Conservation (phyloP, 2,888 invertebrate genomes). For the Macaria notata region DNA sequence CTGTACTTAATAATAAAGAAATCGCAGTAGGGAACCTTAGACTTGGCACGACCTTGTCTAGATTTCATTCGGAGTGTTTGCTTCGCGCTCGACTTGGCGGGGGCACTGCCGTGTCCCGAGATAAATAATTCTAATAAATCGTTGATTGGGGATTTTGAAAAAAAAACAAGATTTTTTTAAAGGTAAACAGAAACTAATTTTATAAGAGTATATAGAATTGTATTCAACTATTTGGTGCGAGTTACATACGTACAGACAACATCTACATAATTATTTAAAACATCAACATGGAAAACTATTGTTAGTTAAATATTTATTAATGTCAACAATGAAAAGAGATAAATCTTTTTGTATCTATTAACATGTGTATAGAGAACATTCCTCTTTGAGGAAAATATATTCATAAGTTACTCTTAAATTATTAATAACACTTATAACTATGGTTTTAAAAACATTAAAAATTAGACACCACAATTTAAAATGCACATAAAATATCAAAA, state of each 20-base stretch:
- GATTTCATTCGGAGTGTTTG: too few relatives aligned
- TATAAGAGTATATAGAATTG: constrained; percentile 33
- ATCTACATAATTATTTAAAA: constrained; percentile 49
- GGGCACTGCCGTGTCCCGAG: too few relatives aligned
- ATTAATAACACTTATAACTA: constrained; percentile 7
- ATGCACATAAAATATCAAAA: background rate
- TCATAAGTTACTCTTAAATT: background rate
- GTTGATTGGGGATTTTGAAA: too few relatives aligned
- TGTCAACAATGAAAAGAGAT: background rate
- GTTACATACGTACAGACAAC: constrained; percentile 49
- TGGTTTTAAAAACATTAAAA: background rate
- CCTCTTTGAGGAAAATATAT: constrained; percentile 8
- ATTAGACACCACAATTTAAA: background rate
- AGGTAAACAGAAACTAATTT: too few relatives aligned
- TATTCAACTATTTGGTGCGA: constrained; percentile 52
- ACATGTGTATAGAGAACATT: background rate
- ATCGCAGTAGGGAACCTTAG: too few relatives aligned
- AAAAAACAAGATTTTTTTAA: too few relatives aligned
- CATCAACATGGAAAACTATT: constrained; percentile 31
- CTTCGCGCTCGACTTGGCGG: too few relatives aligned
- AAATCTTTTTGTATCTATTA: background rate
- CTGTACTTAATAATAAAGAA: too few relatives aligned
- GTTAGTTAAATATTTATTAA: constrained; percentile 6
- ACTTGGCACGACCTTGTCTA: too few relatives aligned
- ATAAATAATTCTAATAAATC: too few relatives aligned